These are phyloP conservation scores for Patiria pectinifera DNA, from an alignment of 53 echinoderm and acorn worm genomes.

Conservation along the genomic window DNA sequence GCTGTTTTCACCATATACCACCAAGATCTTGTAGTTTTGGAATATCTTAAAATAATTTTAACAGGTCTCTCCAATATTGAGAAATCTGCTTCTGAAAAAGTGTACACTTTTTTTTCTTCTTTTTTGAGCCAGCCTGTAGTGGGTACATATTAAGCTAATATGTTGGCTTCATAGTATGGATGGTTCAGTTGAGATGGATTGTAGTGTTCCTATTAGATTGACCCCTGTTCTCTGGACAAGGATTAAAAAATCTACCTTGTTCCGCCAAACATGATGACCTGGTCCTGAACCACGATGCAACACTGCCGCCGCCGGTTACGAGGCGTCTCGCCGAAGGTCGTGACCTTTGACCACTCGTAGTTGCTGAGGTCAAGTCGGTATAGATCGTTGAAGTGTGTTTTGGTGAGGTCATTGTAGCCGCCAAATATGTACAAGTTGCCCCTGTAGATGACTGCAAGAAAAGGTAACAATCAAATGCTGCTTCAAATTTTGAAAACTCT, in stretches of 20 bases:
- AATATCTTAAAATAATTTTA: no score
- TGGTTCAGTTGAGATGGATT: no score
- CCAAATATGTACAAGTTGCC: conserved; percentile 87
- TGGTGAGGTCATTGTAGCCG: conserved; percentile 86
- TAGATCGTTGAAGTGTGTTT: conserved; percentile 87
- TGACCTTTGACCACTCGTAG: conserved; percentile 87
- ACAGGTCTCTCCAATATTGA: no score
- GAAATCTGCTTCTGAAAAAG: no score
- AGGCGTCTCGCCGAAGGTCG: conserved; percentile 73
- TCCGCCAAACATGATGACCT: conserved; percentile 95
- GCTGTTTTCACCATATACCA: no score
- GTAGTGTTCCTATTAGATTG: neutral
- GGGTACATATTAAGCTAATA: no score
- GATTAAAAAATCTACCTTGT: conserved; percentile 78
- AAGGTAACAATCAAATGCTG: neutral
- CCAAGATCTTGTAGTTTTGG: no score
- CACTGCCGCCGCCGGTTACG: conserved; percentile 88
- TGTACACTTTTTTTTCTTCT: no score
- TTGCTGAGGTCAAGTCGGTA: conserved; percentile 79
- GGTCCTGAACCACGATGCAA: conserved; percentile 80
- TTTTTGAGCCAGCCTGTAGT: no score
- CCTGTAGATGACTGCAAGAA: conserved; percentile 75
- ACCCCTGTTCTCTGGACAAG: neutral
- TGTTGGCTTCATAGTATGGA: no score
- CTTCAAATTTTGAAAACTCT: neutral